Evolutionary conservation across 2,797 vertebrate genomes (phyloP), one percentile per base, ranked within the genome.

Genomic region (Dendrocincla fuliginosa): DNA sequence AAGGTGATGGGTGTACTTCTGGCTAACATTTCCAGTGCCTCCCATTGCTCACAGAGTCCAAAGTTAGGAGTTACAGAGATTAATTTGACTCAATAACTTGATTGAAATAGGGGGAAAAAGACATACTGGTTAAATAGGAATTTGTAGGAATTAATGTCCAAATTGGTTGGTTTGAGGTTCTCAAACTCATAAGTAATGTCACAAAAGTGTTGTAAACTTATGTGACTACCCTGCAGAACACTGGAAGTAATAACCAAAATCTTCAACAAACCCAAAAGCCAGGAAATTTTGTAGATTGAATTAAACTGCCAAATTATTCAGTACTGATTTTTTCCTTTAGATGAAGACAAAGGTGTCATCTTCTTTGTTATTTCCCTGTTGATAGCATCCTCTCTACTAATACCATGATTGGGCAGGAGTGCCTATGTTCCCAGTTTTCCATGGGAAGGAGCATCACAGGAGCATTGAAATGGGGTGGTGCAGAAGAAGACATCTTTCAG

Each of bases 391-490:
- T 5, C 20, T 50, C 25, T 50, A 16, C 25, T 13, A 33, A 30
- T 11, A 11, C 0, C 0, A 4, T 17, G 64, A 13, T 16, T 81
- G 55, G 4, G 30, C 53, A 71, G 44, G 35, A 71, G 16, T 63
- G n/a, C 9, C 1, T 15, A 22, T 33, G 12, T 53, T 60, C 18
- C 27, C 30, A 22, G 1, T 14, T 46, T 65, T 52, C 11, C 75
- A 18, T 55, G 35, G 3, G 28, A 44, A 15, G 23, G 30, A 39
- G 16, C 15, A 17, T 47, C 22, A 18, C n/a, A 50, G 39, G 42
- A 69, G 4, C 37, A 19, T 13, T 41, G 32, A 30, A 56, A 44
- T 7, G 25, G 11, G 25, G 7, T 3, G 6, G 15, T 35, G 23
- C 30, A 32, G 28, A 25, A n/a, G 32, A n/a, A 33, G 13, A 22